Percentiles rank a stretch among this genome's conserved stretches.
These are phyloP conservation scores for Philereme transversata DNA, from an alignment of 2,888 invertebrate species.

Conservation along the genomic window DNA sequence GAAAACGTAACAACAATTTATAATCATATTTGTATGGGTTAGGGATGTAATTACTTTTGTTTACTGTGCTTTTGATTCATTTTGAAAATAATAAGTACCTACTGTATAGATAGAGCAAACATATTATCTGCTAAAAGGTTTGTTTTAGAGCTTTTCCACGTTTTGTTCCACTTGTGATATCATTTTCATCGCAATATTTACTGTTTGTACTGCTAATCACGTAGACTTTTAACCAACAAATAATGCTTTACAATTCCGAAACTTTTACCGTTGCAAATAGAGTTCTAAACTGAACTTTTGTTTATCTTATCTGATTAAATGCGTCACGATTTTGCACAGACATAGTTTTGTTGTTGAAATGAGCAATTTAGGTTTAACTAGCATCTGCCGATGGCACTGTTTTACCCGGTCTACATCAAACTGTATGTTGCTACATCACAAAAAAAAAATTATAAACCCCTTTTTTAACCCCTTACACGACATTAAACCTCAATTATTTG, in stretches of 20 bases:
- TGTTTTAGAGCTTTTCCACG: conserved; percentile 25
- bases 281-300: conserved; percentile 7
- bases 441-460: too few species aligned
- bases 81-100: too few species aligned
- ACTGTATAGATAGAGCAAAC: neutral
- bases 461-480: too few species aligned
- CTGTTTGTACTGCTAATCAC: conserved; percentile 23
- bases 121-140: neutral
- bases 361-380: too few species aligned
- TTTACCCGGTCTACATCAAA: too few species aligned
- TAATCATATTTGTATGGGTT: too few species aligned
- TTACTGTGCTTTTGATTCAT: too few species aligned
- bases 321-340: conserved; percentile 28
- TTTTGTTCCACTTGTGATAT: conserved; percentile 30
- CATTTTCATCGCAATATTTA: conserved; percentile 25
- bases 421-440: too few species aligned
- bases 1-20: too few species aligned
- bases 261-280: neutral
- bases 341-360: neutral
- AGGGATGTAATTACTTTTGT: too few species aligned
- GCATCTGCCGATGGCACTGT: too few species aligned
- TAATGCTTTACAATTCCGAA: conserved; percentile 9
- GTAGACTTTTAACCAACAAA: conserved; percentile 3
- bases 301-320: conserved; percentile 22
- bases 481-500: too few species aligned